Evolutionary conservation across 2,888 invertebrate species (phyloP).

Genomic region (Drosophila siamana): DNA sequence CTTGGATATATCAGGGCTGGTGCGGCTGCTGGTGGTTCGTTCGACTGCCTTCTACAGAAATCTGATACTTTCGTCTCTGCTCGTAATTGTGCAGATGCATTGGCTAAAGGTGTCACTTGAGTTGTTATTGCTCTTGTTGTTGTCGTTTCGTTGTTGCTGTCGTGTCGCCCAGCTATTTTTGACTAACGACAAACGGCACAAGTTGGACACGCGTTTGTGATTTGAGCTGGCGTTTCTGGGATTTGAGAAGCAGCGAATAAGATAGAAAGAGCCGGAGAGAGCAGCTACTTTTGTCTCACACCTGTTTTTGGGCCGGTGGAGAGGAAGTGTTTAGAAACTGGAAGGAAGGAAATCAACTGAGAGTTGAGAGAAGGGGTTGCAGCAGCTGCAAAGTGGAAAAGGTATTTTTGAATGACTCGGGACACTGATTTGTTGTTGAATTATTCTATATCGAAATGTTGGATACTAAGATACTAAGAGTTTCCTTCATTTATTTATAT

Average conservation of each 20-base stretch:
- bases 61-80: conserved; percentile 71
- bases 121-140: conserved; percentile 46
- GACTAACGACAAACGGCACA: conserved; percentile 71
- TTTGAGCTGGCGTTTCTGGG: conserved; percentile 39
- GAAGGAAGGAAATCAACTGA: conserved; percentile 3
- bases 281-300: conserved; percentile 24
- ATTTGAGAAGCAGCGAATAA: conserved; percentile 1
- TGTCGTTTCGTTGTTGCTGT: conserved; percentile 46
- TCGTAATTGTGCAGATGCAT: conserved; percentile 80
- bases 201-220: conserved; percentile 73
- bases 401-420: too few relatives aligned
- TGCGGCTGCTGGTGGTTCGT: conserved; percentile 32
- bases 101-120: conserved; percentile 78
- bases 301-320: conserved; percentile 35
- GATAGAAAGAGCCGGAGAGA: background rate
- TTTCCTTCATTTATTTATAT: background rate
- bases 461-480: too few relatives aligned
- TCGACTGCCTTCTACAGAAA: conserved; percentile 68
- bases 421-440: too few relatives aligned
- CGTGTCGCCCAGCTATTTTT: conserved; percentile 63
- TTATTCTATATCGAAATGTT: too few relatives aligned
- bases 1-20: conserved; percentile 46
- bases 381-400: conserved; percentile 32
- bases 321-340: conserved; percentile 34
- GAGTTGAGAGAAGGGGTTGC: conserved; percentile 22